These are phyloP conservation scores for Lophius piscatorius DNA, from an alignment of 2,113 vertebrate genomes.

Conservation along the genomic window DNA sequence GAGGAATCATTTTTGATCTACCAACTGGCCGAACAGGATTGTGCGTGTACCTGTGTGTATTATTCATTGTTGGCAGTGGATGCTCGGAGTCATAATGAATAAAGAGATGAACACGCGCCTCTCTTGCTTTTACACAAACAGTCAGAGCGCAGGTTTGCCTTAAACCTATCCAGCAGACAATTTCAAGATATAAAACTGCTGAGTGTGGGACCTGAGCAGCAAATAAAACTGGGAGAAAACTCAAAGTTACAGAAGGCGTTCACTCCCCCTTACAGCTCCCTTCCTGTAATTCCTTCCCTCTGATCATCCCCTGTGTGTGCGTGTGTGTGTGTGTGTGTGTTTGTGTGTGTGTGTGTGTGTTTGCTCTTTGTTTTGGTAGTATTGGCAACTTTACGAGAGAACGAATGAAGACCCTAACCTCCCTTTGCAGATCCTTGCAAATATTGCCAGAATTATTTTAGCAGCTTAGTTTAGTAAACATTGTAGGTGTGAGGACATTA, in stretches of 20 bases:
- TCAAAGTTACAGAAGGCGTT: constrained; percentile 38
- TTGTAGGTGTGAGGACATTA: neutral
- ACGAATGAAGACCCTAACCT: neutral
- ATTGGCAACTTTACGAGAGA: constrained; percentile 18
- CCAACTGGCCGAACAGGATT: constrained; percentile 38
- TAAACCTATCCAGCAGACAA: constrained; percentile 54
- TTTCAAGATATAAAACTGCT: constrained; percentile 54
- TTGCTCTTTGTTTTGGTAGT: constrained; percentile 21
- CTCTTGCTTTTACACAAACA: constrained; percentile 5
- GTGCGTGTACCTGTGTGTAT: constrained; percentile 10
- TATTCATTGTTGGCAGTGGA: constrained; percentile 17
- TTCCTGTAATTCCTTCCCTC: constrained; percentile 48
- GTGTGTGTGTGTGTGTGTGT: constrained; percentile 17
- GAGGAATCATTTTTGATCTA: constrained; percentile 62
- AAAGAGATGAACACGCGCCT: constrained; percentile 20
- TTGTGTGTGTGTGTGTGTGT: neutral
- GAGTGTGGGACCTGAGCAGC: constrained; percentile 48
- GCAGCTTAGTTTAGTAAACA: no score
- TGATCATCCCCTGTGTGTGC: constrained; percentile 22
- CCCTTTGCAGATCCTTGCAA: neutral
- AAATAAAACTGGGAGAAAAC: constrained; percentile 43
- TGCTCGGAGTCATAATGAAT: constrained; percentile 19
- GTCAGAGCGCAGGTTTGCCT: constrained; percentile 23
- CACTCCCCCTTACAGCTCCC: constrained; percentile 22
- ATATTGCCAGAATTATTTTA: no score